phyloP scores from a whole-genome alignment of 2,888 invertebrate species.

The Elaeidobius kamerunicus region DNA sequence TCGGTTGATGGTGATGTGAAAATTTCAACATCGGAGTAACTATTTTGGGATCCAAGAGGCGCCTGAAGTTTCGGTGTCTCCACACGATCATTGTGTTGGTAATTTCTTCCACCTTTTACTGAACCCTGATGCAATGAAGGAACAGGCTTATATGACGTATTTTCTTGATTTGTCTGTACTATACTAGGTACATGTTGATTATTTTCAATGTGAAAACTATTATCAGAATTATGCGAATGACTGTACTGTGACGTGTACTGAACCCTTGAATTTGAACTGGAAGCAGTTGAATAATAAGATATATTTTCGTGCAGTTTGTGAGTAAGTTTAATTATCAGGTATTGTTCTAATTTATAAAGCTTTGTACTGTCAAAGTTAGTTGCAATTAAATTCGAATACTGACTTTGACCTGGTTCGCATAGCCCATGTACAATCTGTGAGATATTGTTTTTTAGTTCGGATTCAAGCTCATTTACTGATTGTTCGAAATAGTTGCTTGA shows the following conservation, averaged over 20 bases:
- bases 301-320: conserved; percentile 20
- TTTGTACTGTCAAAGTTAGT: conserved; percentile 17
- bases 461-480: conserved; percentile 4
- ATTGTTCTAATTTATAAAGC: conserved; percentile 20
- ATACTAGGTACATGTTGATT: neutral
- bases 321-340: conserved; percentile 17
- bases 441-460: conserved; percentile 20
- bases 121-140: neutral
- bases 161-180: conserved; percentile 5
- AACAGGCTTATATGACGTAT: no score
- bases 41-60: conserved; percentile 1
- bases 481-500: conserved; percentile 16
- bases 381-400: conserved; percentile 18
- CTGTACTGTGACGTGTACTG: conserved; percentile 1
- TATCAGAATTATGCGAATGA: conserved; percentile 3
- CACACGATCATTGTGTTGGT: neutral
- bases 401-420: conserved; percentile 19
- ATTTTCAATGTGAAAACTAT: neutral
- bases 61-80: conserved; percentile 4
- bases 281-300: conserved; percentile 5
- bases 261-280: neutral
- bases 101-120: conserved; percentile 7
- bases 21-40: conserved; percentile 2
- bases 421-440: conserved; percentile 11
- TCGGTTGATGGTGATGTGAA: neutral